phyloP scores from a whole-genome alignment of 2,888 invertebrate species.

The Periphyllus acericola region DNA sequence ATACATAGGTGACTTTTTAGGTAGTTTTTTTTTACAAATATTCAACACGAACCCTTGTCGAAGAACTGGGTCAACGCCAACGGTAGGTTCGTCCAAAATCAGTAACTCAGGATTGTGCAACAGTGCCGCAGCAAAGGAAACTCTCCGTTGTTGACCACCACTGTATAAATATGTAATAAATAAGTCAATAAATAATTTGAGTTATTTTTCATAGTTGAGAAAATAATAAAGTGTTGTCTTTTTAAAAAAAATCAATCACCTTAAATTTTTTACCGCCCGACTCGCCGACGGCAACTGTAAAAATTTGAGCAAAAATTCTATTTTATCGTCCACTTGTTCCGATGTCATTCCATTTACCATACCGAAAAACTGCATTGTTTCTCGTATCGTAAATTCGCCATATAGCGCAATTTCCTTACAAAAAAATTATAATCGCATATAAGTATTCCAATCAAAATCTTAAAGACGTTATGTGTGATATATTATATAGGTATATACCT shows the following conservation, averaged over 20 bases:
- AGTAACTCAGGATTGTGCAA: constrained; percentile 89
- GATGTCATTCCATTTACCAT: constrained; percentile 82
- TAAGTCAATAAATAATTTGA: neutral
- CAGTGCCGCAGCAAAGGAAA: constrained; percentile 88
- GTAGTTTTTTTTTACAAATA: neutral
- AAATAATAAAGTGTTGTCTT: neutral
- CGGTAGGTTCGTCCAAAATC: constrained; percentile 93
- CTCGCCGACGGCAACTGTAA: constrained; percentile 71
- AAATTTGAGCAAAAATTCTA: constrained; percentile 78
- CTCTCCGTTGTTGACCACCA: constrained; percentile 89
- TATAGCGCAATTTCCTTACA: constrained; percentile 79
- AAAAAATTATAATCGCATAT: constrained; percentile 7
- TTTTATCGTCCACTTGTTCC: constrained; percentile 75
- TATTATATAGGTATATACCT: constrained; percentile 70
- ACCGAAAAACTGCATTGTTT: constrained; percentile 86
- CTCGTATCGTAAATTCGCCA: constrained; percentile 81
- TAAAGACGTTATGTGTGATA: no score
- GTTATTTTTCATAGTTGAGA: constrained; percentile 33
- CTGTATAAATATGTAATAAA: constrained; percentile 69
- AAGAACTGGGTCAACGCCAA: constrained; percentile 90
- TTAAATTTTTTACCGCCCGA: constrained; percentile 78
- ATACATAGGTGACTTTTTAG: neutral
- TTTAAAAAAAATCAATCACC: constrained; percentile 64
- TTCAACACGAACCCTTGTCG: constrained; percentile 73
- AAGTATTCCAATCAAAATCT: no score